Percentiles rank a stretch among this genome's conserved stretches.
Conservation (phyloP, 2,888 invertebrate species). For the Philereme vetulata region DNA sequence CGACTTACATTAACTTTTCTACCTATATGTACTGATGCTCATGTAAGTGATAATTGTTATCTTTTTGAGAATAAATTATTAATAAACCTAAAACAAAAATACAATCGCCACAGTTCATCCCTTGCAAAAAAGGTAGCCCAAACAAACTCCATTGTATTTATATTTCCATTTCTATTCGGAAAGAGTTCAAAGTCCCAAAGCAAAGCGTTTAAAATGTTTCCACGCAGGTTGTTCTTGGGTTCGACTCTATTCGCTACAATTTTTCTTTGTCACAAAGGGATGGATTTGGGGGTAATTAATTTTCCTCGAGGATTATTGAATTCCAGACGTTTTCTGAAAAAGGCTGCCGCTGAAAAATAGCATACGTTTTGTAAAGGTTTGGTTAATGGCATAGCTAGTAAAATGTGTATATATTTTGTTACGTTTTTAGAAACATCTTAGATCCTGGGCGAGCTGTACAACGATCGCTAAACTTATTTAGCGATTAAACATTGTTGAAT, state of each 20-base stretch:
- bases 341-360: constrained; percentile 20
- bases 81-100: too few species aligned
- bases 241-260: constrained; percentile 76
- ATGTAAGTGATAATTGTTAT: too few species aligned
- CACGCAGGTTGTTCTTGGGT: constrained; percentile 63
- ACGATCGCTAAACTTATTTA: too few species aligned
- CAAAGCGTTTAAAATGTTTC: constrained; percentile 46
- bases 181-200: constrained; percentile 37
- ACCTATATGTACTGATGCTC: too few species aligned
- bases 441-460: too few species aligned
- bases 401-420: too few species aligned
- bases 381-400: neutral
- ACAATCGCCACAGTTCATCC: constrained; percentile 33
- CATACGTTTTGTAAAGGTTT: neutral
- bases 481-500: too few species aligned
- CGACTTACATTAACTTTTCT: too few species aligned
- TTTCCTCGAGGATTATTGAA: constrained; percentile 69
- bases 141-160: constrained; percentile 31
- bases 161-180: constrained; percentile 31
- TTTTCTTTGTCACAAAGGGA: constrained; percentile 80
- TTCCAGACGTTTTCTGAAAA: constrained; percentile 39
- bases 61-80: too few species aligned
- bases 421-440: too few species aligned
- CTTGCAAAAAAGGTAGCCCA: constrained; percentile 39
- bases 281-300: constrained; percentile 75